A percentile compares a stretch with the other conserved stretches of the same genome.
These are phyloP conservation scores for Oegoconia quadripuncta DNA, from an alignment of 2,888 invertebrate genomes.

Conservation along the genomic window DNA sequence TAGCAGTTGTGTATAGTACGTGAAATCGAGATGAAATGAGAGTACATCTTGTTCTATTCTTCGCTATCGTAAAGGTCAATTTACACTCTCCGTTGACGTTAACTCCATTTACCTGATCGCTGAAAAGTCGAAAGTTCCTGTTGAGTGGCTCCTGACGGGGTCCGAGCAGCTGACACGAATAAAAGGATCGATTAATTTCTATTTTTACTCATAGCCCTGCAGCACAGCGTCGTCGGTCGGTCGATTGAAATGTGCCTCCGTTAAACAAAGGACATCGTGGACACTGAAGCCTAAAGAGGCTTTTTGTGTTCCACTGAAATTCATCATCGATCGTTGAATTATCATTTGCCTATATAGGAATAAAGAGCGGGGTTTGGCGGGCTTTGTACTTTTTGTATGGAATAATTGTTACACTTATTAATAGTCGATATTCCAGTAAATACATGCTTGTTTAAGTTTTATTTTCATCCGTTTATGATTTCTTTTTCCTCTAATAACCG, in stretches of 20 bases:
- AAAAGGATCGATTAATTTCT: conserved; percentile 75
- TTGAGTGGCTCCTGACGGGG: conserved; percentile 32
- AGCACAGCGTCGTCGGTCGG: conserved; percentile 37
- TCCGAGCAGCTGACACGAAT: conserved; percentile 67
- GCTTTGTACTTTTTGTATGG: too few relatives aligned
- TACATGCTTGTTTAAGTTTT: too few relatives aligned
- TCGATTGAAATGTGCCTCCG: conserved; percentile 38
- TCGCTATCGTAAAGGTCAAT: background rate
- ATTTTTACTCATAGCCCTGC: conserved; percentile 65
- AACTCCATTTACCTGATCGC: background rate
- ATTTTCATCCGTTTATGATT: too few relatives aligned
- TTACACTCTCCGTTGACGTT: too few relatives aligned
- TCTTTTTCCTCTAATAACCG: too few relatives aligned
- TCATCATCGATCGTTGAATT: conserved; percentile 24
- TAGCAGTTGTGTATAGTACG: too few relatives aligned
- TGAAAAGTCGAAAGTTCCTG: conserved; percentile 2
- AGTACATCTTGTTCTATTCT: background rate
- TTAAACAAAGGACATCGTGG: conserved; percentile 44
- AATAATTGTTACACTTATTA: too few relatives aligned
- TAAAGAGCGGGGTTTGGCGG: too few relatives aligned
- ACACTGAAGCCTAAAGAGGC: conserved; percentile 37
- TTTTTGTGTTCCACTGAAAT: conserved; percentile 38
- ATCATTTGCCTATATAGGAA: background rate
- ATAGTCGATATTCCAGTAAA: too few relatives aligned
- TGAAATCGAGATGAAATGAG: background rate